These are phyloP conservation scores for Druon quercuslanigerum DNA, from an alignment of 1,140 invertebrate genomes.

Conservation along the genomic window DNA sequence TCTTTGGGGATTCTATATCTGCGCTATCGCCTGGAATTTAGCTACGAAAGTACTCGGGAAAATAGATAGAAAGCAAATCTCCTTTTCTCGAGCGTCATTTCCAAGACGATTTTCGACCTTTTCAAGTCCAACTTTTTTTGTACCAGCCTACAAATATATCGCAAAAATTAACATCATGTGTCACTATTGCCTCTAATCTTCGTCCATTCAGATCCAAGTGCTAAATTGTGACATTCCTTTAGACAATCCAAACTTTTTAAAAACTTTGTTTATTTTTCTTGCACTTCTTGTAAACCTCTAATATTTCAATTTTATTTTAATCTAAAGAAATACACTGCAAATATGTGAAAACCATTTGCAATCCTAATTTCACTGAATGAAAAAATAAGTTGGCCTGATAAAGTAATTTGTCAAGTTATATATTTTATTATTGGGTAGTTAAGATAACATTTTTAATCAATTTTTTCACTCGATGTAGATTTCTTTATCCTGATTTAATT, in stretches of 20 bases:
- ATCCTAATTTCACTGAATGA: neutral
- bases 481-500: neutral
- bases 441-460: neutral
- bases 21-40: neutral
- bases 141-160: neutral
- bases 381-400: neutral
- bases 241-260: neutral
- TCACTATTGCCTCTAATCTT: neutral
- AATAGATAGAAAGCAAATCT: neutral
- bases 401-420: neutral
- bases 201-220: neutral
- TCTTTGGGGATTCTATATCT: neutral
- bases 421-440: neutral
- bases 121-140: neutral
- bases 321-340: too few species aligned
- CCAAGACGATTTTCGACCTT: neutral
- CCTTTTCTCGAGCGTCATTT: neutral
- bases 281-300: neutral
- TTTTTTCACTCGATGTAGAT: neutral
- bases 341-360: neutral
- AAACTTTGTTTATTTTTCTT: neutral
- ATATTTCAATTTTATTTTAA: too few species aligned
- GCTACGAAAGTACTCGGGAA: neutral
- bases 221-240: neutral
- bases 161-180: neutral